A percentile compares a stretch with the other conserved stretches of the same genome.
Conservation (phyloP, 2,888 invertebrate species). For the Acheta domesticus region DNA sequence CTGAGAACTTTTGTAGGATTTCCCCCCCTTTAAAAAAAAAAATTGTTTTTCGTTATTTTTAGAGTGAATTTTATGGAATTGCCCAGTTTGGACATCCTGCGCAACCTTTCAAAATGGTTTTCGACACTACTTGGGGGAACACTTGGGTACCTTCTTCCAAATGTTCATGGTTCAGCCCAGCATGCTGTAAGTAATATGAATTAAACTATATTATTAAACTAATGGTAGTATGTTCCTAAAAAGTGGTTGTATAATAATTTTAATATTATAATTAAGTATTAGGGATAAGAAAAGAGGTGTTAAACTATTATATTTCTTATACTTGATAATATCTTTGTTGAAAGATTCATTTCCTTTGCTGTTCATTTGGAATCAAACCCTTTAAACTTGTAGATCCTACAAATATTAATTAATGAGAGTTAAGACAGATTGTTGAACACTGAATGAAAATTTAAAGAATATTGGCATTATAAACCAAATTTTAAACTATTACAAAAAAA, state of each 20-base stretch:
- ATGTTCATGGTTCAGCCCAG: constrained; percentile 46
- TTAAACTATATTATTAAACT: background rate
- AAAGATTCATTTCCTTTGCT: no score
- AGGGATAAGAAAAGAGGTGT: constrained; percentile 20
- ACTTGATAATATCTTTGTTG: no score
- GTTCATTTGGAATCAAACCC: no score
- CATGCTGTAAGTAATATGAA: constrained; percentile 49
- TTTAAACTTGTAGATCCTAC: no score
- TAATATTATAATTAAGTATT: constrained; percentile 20
- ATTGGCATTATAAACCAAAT: no score
- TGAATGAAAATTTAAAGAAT: no score
- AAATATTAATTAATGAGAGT: no score
- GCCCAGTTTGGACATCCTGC: constrained; percentile 51
- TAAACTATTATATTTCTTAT: background rate
- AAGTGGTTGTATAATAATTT: background rate
- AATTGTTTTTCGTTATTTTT: no score
- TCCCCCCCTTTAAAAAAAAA: no score
- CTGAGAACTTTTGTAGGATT: no score
- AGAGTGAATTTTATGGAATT: constrained; percentile 50
- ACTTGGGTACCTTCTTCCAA: constrained; percentile 51
- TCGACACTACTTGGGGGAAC: constrained; percentile 53
- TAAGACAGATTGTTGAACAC: no score
- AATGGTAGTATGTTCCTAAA: constrained; percentile 18
- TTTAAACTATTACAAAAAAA: no score
- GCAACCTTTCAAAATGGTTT: constrained; percentile 50